Evolutionary conservation across 2,888 invertebrate species (phyloP), one percentile per base, ranked within the genome.

Genomic region (Andricus quercusramuli): DNA sequence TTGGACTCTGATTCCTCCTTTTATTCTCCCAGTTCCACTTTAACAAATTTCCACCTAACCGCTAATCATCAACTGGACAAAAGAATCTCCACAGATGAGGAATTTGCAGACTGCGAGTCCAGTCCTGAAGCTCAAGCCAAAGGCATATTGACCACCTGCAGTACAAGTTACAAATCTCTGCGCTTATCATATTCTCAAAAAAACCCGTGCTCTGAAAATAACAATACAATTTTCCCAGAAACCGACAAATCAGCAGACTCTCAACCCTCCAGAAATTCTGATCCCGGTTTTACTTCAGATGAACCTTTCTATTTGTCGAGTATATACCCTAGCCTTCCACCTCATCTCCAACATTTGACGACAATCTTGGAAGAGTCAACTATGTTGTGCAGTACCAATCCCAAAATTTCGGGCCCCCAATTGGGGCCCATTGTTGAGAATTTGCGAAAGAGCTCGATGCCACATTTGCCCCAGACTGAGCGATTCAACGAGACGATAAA

Each of bases 281-380:
- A 56, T 56, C n/a, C 67, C 13, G 67, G 41, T 13, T 11, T 67
- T 13, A 13, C 4, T 1, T 41, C 22, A 6, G 15, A 56, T 13
- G 74, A 20, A 37, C 1, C 56, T 51, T 51, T 56, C 22, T 37
- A 20, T 5, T 15, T 29, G 0, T 15, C 20, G 3, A 51, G n/a
- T 74, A 13, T 56, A 29, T 32, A 8, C 29, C 20, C 3, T 56
- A n/a, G 17, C n/a, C 13, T 74, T 74, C 51, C 11, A 32, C 20
- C 29, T 5, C 5, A n/a, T 6, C 20, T 74, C 4, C 20, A 56
- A 74, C 56, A 56, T n/a, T 59, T 74, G 29, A 74, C 74, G 5
- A 74, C 74, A 17, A 74, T 74, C 32, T 37, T 74, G 20, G 74
- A 74, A 32, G 74, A 74, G n/a, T 74, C 74, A 1, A n/a, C 29